phyloP scores from a whole-genome alignment of 2,797 vertebrate species.

The Microhierax caerulescens region DNA sequence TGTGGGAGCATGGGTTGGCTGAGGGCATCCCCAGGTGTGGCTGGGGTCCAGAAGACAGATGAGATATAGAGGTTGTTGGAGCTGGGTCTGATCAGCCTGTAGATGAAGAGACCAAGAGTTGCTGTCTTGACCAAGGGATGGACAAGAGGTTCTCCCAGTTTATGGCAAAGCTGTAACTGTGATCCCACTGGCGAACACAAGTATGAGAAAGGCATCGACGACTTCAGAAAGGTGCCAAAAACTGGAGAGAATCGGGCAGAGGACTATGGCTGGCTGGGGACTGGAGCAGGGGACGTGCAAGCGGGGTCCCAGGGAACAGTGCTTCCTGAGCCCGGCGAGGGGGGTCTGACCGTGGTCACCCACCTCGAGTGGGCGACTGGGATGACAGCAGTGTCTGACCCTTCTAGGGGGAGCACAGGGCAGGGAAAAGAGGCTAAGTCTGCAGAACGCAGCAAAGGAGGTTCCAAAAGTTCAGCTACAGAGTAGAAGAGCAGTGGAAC shows the following conservation, averaged over 20 bases:
- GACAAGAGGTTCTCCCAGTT: not conserved
- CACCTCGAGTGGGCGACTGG: accelerated
- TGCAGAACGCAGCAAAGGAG: not conserved
- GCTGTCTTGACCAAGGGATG: not conserved
- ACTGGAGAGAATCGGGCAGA: not conserved
- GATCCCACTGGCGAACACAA: accelerated
- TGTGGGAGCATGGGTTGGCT: accelerated
- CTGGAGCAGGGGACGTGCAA: not conserved
- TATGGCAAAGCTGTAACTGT: not conserved
- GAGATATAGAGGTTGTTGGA: not conserved
- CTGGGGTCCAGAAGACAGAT: not conserved
- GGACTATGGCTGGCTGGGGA: not conserved
- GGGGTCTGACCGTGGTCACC: accelerated
- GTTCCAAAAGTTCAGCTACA: not conserved
- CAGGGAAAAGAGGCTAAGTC: not conserved
- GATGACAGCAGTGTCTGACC: not conserved
- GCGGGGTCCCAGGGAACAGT: not conserved
- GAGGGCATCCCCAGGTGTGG: not conserved
- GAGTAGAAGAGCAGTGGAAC: not conserved
- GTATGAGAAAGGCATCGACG: not conserved
- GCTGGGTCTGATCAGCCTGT: not conserved
- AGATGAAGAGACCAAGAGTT: not conserved
- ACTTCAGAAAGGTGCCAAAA: not conserved
- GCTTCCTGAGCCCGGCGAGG: accelerated
- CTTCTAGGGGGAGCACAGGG: not conserved